A percentile compares a stretch with the other conserved stretches of the same genome.
Conservation (phyloP, 2,797 vertebrate genomes). For the Myoxocephalus aenaeus region DNA sequence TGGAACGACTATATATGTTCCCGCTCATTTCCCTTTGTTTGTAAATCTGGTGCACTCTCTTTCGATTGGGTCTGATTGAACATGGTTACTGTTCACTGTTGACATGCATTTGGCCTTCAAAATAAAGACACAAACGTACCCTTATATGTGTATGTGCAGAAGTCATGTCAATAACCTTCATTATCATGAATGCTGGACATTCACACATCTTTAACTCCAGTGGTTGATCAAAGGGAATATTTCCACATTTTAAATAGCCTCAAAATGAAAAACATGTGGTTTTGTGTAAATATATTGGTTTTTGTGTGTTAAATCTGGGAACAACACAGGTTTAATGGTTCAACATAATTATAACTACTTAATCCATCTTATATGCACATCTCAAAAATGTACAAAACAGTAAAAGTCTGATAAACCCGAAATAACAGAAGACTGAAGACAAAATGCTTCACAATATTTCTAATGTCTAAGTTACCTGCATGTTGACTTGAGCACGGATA, state of each 20-base stretch:
- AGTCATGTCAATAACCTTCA: background rate
- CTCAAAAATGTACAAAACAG: background rate
- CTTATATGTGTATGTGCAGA: background rate
- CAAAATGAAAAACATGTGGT: too few relatives aligned
- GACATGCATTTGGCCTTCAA: too few relatives aligned
- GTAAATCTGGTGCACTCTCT: too few relatives aligned
- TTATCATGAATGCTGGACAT: background rate
- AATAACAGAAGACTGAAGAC: background rate
- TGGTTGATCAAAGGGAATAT: background rate
- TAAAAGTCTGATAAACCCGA: background rate
- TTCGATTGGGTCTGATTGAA: too few relatives aligned
- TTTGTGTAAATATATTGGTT: background rate
- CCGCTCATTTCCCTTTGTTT: rapidly evolving
- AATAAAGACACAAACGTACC: too few relatives aligned
- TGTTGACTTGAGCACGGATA: background rate
- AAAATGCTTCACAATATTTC: background rate
- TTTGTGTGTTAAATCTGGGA: background rate
- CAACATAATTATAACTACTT: background rate
- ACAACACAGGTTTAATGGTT: background rate
- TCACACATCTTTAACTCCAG: background rate
- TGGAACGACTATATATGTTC: background rate
- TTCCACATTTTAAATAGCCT: too few relatives aligned
- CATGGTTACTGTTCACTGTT: too few relatives aligned
- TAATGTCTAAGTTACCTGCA: background rate
- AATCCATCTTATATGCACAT: background rate